These are phyloP conservation scores for Allacma fusca DNA, from an alignment of 2,888 invertebrate genomes.

Conservation along the genomic window DNA sequence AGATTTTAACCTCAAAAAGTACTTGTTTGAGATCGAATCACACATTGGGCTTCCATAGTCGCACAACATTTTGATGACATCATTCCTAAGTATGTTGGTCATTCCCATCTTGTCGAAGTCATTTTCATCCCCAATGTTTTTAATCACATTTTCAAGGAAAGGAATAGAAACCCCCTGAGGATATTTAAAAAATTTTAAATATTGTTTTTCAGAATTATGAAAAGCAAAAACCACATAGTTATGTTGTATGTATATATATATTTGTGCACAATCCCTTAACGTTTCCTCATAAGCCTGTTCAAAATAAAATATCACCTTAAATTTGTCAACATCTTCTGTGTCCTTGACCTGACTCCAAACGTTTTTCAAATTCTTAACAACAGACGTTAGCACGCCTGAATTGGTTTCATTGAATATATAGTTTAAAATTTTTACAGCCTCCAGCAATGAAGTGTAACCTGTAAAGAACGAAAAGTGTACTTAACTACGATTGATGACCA, in stretches of 20 bases:
- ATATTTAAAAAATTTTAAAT: conserved; percentile 4
- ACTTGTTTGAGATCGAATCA: background rate
- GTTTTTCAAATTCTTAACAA: background rate
- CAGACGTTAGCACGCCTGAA: conserved; percentile 14
- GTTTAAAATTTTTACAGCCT: conserved; percentile 1
- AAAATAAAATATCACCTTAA: background rate
- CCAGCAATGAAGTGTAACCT: background rate
- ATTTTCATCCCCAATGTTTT: conserved; percentile 8
- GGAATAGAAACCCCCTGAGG: conserved; percentile 1
- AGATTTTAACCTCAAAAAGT: background rate
- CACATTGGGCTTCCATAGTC: background rate
- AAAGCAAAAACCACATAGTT: no score
- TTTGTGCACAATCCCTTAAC: no score
- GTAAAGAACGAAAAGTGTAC: background rate
- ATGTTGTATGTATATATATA: no score
- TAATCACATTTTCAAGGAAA: conserved; percentile 16
- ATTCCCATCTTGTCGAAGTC: background rate
- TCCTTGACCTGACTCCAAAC: background rate
- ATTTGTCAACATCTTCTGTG: background rate
- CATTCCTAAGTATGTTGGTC: conserved; percentile 27
- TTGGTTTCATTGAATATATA: conserved; percentile 19
- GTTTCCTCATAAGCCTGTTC: no score
- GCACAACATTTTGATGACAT: conserved; percentile 9
- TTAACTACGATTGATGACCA: no score
- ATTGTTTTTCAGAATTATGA: background rate